A percentile compares a stretch with the other conserved stretches of the same genome.
phyloP scores from a whole-genome alignment of 2,888 invertebrate genomes.

The Erebia ligea region DNA sequence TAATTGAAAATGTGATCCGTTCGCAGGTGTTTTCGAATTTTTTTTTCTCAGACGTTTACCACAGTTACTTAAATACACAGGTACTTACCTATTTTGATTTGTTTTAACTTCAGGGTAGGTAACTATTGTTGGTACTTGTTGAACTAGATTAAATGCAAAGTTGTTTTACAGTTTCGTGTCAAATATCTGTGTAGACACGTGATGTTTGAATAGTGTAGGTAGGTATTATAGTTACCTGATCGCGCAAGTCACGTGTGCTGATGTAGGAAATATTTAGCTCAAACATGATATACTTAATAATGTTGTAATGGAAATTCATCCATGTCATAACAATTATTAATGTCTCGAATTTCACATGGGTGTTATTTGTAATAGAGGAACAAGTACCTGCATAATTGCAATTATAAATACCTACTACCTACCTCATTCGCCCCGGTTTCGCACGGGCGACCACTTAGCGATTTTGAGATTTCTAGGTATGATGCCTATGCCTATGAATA shows the following conservation, averaged over 20 bases:
- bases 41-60: neutral
- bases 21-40: no score
- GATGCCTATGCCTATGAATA: no score
- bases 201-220: conserved; percentile 37
- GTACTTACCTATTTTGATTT: neutral
- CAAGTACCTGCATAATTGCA: neutral
- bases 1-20: no score
- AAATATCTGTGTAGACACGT: conserved; percentile 36
- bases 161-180: conserved; percentile 9
- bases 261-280: conserved; percentile 45
- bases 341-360: conserved; percentile 36
- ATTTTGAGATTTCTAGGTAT: no score
- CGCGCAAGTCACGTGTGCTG: conserved; percentile 55
- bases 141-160: neutral
- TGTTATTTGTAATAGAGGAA: conserved; percentile 23
- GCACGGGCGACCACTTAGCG: no score
- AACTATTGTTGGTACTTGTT: neutral
- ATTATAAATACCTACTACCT: no score
- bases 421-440: no score
- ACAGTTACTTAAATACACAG: neutral
- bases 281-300: conserved; percentile 51
- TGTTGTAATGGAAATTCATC: conserved; percentile 41
- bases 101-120: neutral
- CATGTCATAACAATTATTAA: conserved; percentile 39
- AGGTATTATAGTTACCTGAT: conserved; percentile 29